A percentile compares a stretch with the other conserved stretches of the same genome.
Conservation (phyloP, 2,113 vertebrate genomes). For the Ardeotis arabs region DNA sequence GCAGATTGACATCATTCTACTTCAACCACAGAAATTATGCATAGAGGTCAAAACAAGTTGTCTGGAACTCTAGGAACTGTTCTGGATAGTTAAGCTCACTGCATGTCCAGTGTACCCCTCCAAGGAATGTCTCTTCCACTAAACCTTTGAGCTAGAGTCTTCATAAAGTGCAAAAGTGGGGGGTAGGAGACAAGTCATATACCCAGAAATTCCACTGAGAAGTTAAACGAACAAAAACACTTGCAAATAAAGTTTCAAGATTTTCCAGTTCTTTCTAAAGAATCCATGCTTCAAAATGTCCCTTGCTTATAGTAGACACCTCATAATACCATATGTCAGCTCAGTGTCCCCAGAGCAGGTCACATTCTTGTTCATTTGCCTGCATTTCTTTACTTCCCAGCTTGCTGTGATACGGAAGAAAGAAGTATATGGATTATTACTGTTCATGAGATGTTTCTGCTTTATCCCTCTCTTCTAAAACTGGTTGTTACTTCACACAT, state of each 20-base stretch:
- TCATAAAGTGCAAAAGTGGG: neutral
- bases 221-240: neutral
- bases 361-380: neutral
- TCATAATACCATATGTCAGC: neutral
- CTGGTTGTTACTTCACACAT: slow-evolving; percentile 9
- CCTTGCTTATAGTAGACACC: neutral
- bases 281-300: neutral
- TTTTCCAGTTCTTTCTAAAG: neutral
- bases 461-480: slow-evolving; percentile 7
- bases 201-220: neutral
- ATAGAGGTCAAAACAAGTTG: neutral
- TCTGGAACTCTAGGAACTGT: neutral
- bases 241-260: neutral
- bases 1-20: neutral
- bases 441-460: neutral
- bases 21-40: neutral
- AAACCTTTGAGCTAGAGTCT: neutral
- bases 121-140: neutral
- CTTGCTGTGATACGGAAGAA: neutral
- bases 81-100: neutral
- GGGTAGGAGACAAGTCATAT: neutral
- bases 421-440: neutral
- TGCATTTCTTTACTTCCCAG: neutral
- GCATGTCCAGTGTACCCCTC: neutral
- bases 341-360: neutral